phyloP scores from a whole-genome alignment of 2,888 invertebrate genomes.

The Pollenia griseotomentosa region DNA sequence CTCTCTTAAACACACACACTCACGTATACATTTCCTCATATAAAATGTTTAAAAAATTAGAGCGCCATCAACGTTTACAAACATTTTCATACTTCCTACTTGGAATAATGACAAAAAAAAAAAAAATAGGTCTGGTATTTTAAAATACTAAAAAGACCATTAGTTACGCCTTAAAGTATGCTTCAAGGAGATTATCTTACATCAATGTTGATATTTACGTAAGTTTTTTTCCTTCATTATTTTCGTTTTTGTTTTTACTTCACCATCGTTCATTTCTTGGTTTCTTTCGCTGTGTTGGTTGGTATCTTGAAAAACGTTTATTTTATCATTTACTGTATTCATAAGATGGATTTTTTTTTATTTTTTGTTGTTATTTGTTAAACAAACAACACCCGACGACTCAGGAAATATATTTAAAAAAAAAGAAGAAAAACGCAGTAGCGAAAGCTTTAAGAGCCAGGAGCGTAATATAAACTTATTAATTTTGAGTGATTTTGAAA shows the following conservation, averaged over 20 bases:
- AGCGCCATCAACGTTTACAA: background rate
- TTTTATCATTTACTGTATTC: slow-evolving; percentile 60
- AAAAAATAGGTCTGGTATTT: slow-evolving; percentile 80
- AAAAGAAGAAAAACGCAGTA: slow-evolving; percentile 8
- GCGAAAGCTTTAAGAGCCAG: slow-evolving; percentile 6
- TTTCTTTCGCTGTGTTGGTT: slow-evolving; percentile 17
- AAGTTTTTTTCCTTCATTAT: slow-evolving; percentile 37
- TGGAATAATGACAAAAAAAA: slow-evolving; percentile 60
- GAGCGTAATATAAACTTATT: slow-evolving; percentile 35
- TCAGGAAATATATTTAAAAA: slow-evolving; percentile 15
- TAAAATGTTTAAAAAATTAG: background rate
- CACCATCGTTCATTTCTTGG: slow-evolving; percentile 19
- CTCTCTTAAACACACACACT: slow-evolving; percentile 26
- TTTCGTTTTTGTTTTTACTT: background rate
- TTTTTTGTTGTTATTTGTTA: slow-evolving; percentile 54
- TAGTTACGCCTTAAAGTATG: slow-evolving; percentile 83
- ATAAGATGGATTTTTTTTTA: slow-evolving; percentile 41
- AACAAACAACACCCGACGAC: slow-evolving; percentile 54
- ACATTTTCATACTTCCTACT: slow-evolving; percentile 30
- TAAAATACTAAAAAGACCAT: slow-evolving; percentile 82
- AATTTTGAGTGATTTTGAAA: background rate
- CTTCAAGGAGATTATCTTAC: slow-evolving; percentile 82
- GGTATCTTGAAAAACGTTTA: slow-evolving; percentile 56
- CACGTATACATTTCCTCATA: background rate
- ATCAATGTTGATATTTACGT: slow-evolving; percentile 70